phyloP scores from a whole-genome alignment of 1,140 invertebrate genomes.

The Drosophila persimilis region DNA sequence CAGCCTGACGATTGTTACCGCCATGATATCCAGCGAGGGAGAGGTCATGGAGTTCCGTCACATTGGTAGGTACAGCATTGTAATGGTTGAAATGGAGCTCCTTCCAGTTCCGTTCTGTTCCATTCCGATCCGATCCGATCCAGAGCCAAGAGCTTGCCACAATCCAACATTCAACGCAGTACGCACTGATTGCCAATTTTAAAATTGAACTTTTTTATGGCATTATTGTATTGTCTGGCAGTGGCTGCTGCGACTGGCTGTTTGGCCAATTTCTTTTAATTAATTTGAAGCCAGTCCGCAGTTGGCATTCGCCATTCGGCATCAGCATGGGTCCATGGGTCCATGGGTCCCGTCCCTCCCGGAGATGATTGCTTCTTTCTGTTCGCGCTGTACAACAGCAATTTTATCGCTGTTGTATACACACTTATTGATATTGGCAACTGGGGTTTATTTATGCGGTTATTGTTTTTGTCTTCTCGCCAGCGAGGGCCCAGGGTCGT shows the following conservation, averaged over 20 bases:
- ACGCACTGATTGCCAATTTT: conserved; percentile 81
- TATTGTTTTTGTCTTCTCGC: conserved; percentile 51
- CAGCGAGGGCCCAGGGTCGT: conserved; percentile 86
- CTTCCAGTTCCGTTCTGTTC: too few species aligned
- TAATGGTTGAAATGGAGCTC: too few species aligned
- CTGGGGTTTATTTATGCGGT: conserved; percentile 80
- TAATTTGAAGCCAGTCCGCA: conserved; percentile 72
- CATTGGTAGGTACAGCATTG: conserved; percentile 69
- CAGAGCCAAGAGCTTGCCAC: not conserved
- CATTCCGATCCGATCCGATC: not conserved
- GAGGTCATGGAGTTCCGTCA: conserved; percentile 93
- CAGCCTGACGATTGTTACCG: conserved; percentile 87
- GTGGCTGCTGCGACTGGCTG: conserved; percentile 19
- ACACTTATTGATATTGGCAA: conserved; percentile 81
- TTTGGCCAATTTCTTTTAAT: conserved; percentile 77
- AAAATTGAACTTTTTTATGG: conserved; percentile 82
- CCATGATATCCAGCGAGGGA: conserved; percentile 92
- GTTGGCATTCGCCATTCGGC: conserved; percentile 16
- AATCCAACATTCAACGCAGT: conserved; percentile 31
- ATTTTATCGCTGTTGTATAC: conserved; percentile 77
- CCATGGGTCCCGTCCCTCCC: not conserved
- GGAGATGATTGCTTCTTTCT: conserved; percentile 67
- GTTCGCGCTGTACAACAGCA: conserved; percentile 39
- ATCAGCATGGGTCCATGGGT: conserved; percentile 26
- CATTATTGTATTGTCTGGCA: conserved; percentile 61